A percentile compares a stretch with the other conserved stretches of the same genome.
These are phyloP conservation scores for Cacoxenus indagator DNA, from an alignment of 2,888 invertebrate genomes.

Conservation along the genomic window DNA sequence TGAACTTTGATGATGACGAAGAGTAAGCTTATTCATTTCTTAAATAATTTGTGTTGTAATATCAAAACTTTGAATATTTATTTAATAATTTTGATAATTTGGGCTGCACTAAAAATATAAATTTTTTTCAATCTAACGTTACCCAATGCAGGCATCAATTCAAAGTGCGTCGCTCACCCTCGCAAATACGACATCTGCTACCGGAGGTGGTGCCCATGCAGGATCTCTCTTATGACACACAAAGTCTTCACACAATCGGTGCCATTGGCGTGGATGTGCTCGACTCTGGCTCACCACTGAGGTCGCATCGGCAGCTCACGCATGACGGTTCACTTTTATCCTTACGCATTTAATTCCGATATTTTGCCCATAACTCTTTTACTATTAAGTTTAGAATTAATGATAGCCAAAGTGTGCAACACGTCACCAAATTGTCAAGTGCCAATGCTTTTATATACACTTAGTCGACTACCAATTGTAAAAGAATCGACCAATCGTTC, in stretches of 20 bases:
- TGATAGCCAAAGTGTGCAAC: neutral
- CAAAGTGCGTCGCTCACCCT: constrained; percentile 68
- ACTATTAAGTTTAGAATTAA: neutral
- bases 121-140: too few species aligned
- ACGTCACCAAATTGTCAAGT: neutral
- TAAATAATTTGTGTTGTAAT: neutral
- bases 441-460: neutral
- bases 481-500: too few species aligned
- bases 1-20: neutral
- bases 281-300: constrained; percentile 52
- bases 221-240: constrained; percentile 67
- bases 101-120: too few species aligned
- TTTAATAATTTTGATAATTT: too few species aligned
- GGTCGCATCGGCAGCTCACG: constrained; percentile 66
- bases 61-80: neutral
- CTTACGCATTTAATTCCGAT: constrained; percentile 64
- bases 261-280: constrained; percentile 54
- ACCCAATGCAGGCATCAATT: constrained; percentile 63
- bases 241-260: constrained; percentile 58
- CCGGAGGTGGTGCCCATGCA: constrained; percentile 71
- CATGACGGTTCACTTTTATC: constrained; percentile 70
- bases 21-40: constrained; percentile 8
- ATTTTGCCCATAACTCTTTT: neutral
- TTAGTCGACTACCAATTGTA: neutral
- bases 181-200: constrained; percentile 69